phyloP scores from a whole-genome alignment of 1,140 invertebrate genomes.

The Tetragnatha versicolor region DNA sequence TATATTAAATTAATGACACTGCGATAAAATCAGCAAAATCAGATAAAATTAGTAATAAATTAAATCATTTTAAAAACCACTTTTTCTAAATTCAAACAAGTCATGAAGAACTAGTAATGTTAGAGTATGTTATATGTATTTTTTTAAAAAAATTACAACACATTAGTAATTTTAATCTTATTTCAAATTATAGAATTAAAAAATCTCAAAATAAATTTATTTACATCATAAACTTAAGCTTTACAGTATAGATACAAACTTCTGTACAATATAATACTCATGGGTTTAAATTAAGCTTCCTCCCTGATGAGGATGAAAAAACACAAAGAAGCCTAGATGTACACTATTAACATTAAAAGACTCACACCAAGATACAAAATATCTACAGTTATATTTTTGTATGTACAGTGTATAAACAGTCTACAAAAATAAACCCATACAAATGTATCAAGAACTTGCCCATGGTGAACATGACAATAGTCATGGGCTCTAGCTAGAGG shows the following conservation, averaged over 20 bases:
- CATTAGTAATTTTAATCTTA: not conserved
- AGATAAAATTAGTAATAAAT: no score
- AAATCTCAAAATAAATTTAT: not conserved
- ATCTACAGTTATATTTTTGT: conserved; percentile 45
- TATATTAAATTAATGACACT: no score
- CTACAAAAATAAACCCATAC: conserved; percentile 55
- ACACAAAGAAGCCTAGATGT: conserved; percentile 16
- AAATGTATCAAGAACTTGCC: conserved; percentile 50
- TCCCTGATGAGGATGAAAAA: conserved; percentile 9
- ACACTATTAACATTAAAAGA: conserved; percentile 31
- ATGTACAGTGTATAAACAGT: conserved; percentile 53
- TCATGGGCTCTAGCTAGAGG: conserved; percentile 21
- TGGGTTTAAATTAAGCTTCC: conserved; percentile 27
- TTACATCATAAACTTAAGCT: conserved; percentile 41
- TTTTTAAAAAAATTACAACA: not conserved
- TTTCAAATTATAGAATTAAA: not conserved
- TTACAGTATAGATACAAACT: conserved; percentile 33
- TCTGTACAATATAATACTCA: conserved; percentile 46
- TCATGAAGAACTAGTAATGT: no score
- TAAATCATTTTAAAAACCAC: no score
- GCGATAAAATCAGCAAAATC: no score
- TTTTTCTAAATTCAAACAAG: no score
- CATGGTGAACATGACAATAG: conserved; percentile 31
- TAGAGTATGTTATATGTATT: no score
- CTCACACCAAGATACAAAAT: conserved; percentile 36